Evolutionary conservation across 2,113 vertebrate genomes (phyloP), one percentile per base, ranked within the genome.

Genomic region (Nesoenas mayeri): DNA sequence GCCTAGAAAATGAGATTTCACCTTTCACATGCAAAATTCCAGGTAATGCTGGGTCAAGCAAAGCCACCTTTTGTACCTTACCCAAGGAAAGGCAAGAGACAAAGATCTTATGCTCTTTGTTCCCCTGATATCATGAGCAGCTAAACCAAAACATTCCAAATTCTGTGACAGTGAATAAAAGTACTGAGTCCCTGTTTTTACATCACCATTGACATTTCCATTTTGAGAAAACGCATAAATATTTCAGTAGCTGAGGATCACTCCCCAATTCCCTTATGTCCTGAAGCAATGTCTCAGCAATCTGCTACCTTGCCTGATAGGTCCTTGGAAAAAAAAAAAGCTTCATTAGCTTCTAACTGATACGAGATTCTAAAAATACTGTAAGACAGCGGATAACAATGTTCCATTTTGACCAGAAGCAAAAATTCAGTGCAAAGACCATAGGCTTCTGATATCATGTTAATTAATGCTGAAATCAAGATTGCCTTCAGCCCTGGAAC

Each of bases 251-350:
- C 25, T 58, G 36, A 88, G 71, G 62, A 85, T 75, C 15, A 54
- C 40, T 89, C 31, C 47, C 40, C 73, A 74, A n/a, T 57, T 91
- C 84, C 84, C 53, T 79, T 44, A 70, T 18, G 53, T 74, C 91
- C 86, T 18, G 32, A 95, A 91, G 91, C 86, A 94, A 91, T 0
- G 15, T 38, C 64, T 80, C 88, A 94, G 89, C 67, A 87, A 89
- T 72, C 53, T 61, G 73, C 73, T 79, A 79, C 44, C 50, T 51
- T 71, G 89, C 40, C 86, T 79, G 73, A 74, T 32, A 81, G 57
- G 31, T 54, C 60, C 32, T 36, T 64, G 15, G 25, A 44, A 78
- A 85, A 79, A 36, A 36, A 96, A 91, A 92, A 17, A 0, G 72
- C 20, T 90, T 84, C 48, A 89, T 84, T 91, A 88, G 69, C 48